These are phyloP conservation scores for Periplaneta americana DNA, from an alignment of 1,140 invertebrate genomes.

Conservation along the genomic window DNA sequence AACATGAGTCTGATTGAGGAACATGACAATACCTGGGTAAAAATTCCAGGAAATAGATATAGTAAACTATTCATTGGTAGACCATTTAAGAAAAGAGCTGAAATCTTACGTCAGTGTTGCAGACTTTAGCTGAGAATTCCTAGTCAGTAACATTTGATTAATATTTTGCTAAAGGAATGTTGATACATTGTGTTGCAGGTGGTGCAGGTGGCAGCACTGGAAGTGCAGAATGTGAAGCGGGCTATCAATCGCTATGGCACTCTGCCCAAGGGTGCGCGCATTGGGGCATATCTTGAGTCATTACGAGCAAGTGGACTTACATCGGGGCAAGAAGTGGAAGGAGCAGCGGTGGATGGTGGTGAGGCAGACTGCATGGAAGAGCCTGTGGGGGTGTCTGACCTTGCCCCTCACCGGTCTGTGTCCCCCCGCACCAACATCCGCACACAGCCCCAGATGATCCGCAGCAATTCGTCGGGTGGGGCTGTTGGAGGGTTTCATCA, in stretches of 20 bases:
- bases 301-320: conserved; percentile 69
- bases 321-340: conserved; percentile 19
- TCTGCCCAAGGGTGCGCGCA: conserved; percentile 88
- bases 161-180: not conserved
- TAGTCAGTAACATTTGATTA: too few relatives aligned
- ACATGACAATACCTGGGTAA: too few relatives aligned
- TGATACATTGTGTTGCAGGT: conserved; percentile 39
- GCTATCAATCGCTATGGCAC: conserved; percentile 97
- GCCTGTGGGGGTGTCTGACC: conserved; percentile 7
- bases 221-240: conserved; percentile 94
- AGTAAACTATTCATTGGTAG: too few relatives aligned
- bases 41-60: too few relatives aligned
- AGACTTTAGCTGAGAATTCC: too few relatives aligned
- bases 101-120: too few relatives aligned
- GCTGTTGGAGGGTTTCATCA: conserved; percentile 42
- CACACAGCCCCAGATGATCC: conserved; percentile 72
- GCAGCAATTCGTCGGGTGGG: conserved; percentile 76
- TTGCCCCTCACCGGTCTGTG: conserved; percentile 35
- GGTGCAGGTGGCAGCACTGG: conserved; percentile 78
- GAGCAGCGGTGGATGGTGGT: conserved; percentile 12
- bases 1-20: too few relatives aligned
- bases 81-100: too few relatives aligned
- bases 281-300: conserved; percentile 92
- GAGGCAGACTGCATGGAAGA: conserved; percentile 3
- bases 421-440: conserved; percentile 54